These are phyloP conservation scores for Philaenus spumarius DNA, from an alignment of 1,140 invertebrate species.

Conservation along the genomic window DNA sequence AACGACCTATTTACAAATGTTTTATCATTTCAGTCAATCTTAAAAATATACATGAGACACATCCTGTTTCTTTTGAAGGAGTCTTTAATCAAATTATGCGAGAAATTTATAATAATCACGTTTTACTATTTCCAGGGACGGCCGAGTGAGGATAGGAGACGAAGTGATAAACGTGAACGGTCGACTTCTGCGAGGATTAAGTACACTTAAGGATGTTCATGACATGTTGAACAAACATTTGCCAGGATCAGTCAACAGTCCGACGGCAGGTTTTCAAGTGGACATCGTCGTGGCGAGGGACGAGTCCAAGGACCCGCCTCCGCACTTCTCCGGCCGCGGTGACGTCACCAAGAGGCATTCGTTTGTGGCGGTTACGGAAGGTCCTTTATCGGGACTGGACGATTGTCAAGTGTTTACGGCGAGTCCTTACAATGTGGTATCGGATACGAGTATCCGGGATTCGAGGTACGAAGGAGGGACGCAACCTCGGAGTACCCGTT, in stretches of 20 bases:
- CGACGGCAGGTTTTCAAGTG: conserved; percentile 39
- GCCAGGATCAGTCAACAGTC: conserved; percentile 39
- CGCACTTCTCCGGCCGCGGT: no score
- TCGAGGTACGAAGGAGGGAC: not conserved
- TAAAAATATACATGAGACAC: no score
- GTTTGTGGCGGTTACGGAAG: not conserved
- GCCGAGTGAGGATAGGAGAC: conserved; percentile 69
- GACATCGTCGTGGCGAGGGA: conserved; percentile 50
- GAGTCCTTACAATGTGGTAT: not conserved
- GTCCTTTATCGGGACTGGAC: not conserved
- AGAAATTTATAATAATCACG: not conserved
- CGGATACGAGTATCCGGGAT: not conserved
- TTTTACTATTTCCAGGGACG: conserved; percentile 52
- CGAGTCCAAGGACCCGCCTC: not conserved
- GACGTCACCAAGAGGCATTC: not conserved
- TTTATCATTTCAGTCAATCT: no score
- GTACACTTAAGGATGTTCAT: conserved; percentile 56
- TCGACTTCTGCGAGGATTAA: conserved; percentile 64
- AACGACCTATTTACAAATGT: no score
- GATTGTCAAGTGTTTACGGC: not conserved
- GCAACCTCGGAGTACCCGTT: no score
- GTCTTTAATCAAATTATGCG: no score
- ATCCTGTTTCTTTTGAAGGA: no score
- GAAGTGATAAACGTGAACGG: conserved; percentile 84
- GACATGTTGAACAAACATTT: conserved; percentile 44